These are phyloP conservation scores for Pterostichus niger DNA, from an alignment of 2,888 invertebrate species.

Conservation along the genomic window DNA sequence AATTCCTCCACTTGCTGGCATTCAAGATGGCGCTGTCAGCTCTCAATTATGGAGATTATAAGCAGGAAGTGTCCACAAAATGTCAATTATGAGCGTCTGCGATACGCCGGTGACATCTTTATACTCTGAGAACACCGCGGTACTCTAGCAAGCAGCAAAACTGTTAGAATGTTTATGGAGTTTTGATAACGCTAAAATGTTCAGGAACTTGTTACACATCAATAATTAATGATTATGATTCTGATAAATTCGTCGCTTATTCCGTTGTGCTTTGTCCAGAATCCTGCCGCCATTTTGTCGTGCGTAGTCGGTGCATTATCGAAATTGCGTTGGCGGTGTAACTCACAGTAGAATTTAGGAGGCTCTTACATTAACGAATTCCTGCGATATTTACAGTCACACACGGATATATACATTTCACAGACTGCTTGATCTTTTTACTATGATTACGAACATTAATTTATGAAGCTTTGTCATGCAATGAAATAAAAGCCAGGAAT, in stretches of 20 bases:
- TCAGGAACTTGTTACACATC: too few relatives aligned
- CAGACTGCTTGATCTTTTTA: slow-evolving; percentile 25
- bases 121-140: background rate
- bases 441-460: slow-evolving; percentile 49
- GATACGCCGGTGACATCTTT: slow-evolving; percentile 43
- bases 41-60: slow-evolving; percentile 52
- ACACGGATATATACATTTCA: slow-evolving; percentile 52
- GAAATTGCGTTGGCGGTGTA: slow-evolving; percentile 52
- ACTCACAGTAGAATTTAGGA: slow-evolving; percentile 55
- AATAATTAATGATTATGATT: too few relatives aligned
- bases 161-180: too few relatives aligned
- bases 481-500: slow-evolving; percentile 32
- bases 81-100: slow-evolving; percentile 46
- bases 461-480: slow-evolving; percentile 45
- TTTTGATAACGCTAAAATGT: too few relatives aligned
- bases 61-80: slow-evolving; percentile 51
- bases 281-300: background rate
- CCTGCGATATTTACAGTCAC: slow-evolving; percentile 31
- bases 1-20: background rate
- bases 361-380: slow-evolving; percentile 50
- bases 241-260: too few relatives aligned
- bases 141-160: background rate
- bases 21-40: background rate
- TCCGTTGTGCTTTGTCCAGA: too few relatives aligned
- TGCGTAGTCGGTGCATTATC: slow-evolving; percentile 49